Base-by-base conservation (phyloP, 2,113 vertebrate genomes). In the Oreotragus oreotragus region DNA sequence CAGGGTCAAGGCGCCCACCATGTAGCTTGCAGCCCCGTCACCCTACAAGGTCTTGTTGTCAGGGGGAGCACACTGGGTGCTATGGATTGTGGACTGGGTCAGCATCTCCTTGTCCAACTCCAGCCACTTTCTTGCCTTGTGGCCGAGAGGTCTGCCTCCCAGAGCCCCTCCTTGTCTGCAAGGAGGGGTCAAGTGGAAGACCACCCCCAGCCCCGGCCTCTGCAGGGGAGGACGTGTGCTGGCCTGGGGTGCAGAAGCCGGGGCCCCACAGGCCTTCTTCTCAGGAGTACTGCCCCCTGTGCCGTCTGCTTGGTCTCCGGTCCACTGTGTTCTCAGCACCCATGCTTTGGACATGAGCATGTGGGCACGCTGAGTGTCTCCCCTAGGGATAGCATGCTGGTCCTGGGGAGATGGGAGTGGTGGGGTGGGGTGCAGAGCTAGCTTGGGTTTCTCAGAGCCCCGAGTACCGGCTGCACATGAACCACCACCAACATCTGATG, bases 21-120 rank as follows among this genome's bases (percentile, higher is more conserved):
- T 0, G 1, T 2, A 39, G 51, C 19, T 11, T 2, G n/a, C n/a
- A 2, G 64, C 25, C n/a, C 3, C 0, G 0, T 0, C 8, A 5
- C 14, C 6, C 13, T 1, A 0, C 14, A 39, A 21, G 58, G 14
- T 13, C 77, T 80, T 39, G 53, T 21, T 15, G 0, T 28, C 53
- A n/a, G 60, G 5, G 1, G 21, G 58, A 43, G 7, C 60, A 4
- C 8, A 43, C 2, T 6, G 3, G 28, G 66, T 16, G 55, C 10
- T n/a, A 21, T 0, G 49, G 28, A 16, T 6, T 8, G 2, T 3
- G 11, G 84, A 43, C 3, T 1, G 7, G 12, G 53, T 17, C 36
- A 36, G 2, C 13, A 2, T 1, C 6, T 23, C 64, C 1, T 6
- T 53, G 62, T 64, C n/a, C 3, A 16, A 16, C 17, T 19, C 39